Percentiles rank a stretch among this genome's conserved stretches.
Conservation (phyloP, 2,113 vertebrate genomes). For the Herpetotheres cachinnans region DNA sequence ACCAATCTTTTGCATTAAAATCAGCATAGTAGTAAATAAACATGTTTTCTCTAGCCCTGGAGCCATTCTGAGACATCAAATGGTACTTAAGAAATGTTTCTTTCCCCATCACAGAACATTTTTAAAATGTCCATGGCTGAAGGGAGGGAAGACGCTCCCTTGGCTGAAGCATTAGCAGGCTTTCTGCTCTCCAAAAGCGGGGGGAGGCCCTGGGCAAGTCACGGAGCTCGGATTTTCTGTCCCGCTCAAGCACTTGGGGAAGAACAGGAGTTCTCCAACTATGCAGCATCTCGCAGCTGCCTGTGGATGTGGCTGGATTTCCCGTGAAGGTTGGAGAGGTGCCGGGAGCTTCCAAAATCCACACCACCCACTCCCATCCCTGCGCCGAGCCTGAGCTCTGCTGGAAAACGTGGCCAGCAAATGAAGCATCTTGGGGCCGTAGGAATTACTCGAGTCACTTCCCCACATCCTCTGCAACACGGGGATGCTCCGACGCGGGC, state of each 20-base stretch:
- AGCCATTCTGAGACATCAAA: conserved; percentile 44
- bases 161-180: not conserved
- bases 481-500: fast-evolving
- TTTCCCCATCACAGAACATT: conserved; percentile 42
- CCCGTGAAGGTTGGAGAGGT: not conserved
- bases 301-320: fast-evolving
- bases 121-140: not conserved
- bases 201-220: not conserved
- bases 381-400: fast-evolving
- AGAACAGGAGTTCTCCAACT: not conserved
- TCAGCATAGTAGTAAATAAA: conserved; percentile 59
- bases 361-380: fast-evolving
- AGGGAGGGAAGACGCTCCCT: not conserved
- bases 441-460: fast-evolving
- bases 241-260: not conserved
- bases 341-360: not conserved
- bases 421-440: fast-evolving
- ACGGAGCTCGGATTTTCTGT: not conserved
- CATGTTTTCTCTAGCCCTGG: conserved; percentile 46
- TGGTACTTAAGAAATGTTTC: conserved; percentile 61
- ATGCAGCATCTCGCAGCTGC: not conserved
- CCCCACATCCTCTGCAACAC: fast-evolving
- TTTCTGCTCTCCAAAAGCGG: not conserved
- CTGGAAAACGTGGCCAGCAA: fast-evolving
- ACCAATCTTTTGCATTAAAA: conserved; percentile 55